Conservation (phyloP, 2,888 invertebrate species). For the Fragum sueziense region DNA sequence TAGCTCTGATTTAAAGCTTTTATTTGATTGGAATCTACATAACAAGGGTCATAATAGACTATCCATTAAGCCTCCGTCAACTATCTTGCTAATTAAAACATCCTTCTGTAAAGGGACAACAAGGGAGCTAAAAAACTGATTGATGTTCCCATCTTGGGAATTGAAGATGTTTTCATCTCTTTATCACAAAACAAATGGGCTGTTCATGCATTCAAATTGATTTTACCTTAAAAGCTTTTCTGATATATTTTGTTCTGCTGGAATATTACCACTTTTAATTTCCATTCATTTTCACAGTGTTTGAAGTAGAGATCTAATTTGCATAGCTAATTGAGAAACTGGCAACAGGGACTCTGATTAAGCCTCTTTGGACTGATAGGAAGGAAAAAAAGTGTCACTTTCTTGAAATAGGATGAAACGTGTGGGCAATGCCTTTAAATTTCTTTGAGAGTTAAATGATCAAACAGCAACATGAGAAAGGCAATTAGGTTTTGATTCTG, state of each 20-base stretch:
- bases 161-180: neutral
- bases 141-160: neutral
- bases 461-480: neutral
- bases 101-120: neutral
- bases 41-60: too few species aligned
- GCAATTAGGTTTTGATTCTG: conserved; percentile 18
- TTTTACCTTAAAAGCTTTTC: neutral
- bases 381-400: conserved; percentile 20
- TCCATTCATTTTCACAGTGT: neutral
- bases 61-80: too few species aligned
- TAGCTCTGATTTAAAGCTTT: too few species aligned
- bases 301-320: neutral
- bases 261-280: neutral
- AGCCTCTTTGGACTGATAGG: neutral
- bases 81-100: too few species aligned
- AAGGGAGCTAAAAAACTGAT: conserved; percentile 4
- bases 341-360: neutral
- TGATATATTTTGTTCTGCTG: neutral
- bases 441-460: conserved; percentile 5
- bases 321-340: neutral
- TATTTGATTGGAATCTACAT: too few species aligned
- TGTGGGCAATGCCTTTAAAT: conserved; percentile 16
- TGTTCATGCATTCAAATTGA: neutral
- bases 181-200: neutral
- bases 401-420: conserved; percentile 7